Evolutionary conservation across 2,797 vertebrate genomes (phyloP).

Genomic region (Tokudaia tokunoshimensis): DNA sequence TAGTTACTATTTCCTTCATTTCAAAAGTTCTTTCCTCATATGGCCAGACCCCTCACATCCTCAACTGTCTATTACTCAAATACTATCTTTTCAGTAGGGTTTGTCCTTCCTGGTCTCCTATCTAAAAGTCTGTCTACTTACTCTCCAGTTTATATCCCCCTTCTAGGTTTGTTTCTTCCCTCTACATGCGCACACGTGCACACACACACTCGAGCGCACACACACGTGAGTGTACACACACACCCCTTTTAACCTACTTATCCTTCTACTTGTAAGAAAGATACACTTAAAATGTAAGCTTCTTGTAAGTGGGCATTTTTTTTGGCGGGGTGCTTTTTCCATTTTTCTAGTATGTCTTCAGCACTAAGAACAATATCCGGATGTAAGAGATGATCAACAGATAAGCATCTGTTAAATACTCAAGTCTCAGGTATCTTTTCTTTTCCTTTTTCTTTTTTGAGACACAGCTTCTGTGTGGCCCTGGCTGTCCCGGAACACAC

Average conservation of each 20-base stretch:
- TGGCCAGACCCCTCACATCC: neutral
- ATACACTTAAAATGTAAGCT: neutral
- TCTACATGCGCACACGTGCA: neutral
- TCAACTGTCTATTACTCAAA: neutral
- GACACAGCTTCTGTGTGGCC: neutral
- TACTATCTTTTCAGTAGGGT: neutral
- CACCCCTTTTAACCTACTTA: neutral
- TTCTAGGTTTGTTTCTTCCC: neutral
- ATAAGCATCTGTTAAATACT: slow-evolving; percentile 1
- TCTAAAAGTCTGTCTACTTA: neutral
- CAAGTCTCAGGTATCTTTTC: neutral
- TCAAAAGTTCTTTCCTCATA: neutral
- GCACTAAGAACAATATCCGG: neutral
- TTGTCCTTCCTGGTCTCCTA: neutral
- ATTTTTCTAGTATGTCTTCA: neutral
- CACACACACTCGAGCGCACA: neutral
- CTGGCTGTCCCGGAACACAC: neutral
- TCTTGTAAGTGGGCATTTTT: neutral
- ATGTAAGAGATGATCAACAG: neutral
- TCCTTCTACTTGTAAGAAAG: neutral
- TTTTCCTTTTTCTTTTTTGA: neutral
- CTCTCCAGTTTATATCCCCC: neutral
- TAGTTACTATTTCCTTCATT: neutral
- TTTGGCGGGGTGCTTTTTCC: neutral
- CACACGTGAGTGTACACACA: too few relatives aligned